These are phyloP conservation scores for Myotis yumanensis DNA, from an alignment of 2,113 vertebrate species.

Conservation along the genomic window DNA sequence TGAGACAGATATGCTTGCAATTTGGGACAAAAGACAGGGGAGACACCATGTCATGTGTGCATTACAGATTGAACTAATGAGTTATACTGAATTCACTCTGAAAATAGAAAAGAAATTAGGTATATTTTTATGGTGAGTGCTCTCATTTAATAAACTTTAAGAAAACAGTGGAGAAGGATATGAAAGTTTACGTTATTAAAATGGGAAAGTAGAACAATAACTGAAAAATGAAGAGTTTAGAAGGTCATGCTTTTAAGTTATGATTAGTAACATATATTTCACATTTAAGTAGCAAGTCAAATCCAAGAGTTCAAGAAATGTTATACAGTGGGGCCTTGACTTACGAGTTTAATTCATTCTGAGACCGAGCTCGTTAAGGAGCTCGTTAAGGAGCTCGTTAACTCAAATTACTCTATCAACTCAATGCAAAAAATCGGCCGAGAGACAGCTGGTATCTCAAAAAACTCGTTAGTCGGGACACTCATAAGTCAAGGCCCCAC, in stretches of 20 bases:
- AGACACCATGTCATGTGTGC: background rate
- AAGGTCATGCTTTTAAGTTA: background rate
- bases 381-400: too few relatives aligned
- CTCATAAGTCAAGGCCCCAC: too few relatives aligned
- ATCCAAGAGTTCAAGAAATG: background rate
- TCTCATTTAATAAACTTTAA: slow-evolving; percentile 38
- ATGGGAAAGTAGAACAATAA: background rate
- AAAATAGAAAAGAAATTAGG: slow-evolving; percentile 35
- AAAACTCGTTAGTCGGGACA: too few relatives aligned
- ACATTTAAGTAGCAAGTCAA: background rate
- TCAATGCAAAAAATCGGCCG: too few relatives aligned
- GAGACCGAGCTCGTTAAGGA: too few relatives aligned
- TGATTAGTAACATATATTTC: background rate
- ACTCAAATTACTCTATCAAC: too few relatives aligned
- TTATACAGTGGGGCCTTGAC: background rate
- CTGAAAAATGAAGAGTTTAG: background rate
- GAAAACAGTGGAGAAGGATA: background rate
- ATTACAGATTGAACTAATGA: slow-evolving; percentile 48
- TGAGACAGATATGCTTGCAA: slow-evolving; percentile 2
- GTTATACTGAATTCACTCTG: slow-evolving; percentile 16
- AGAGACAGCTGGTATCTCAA: too few relatives aligned
- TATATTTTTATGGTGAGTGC: background rate
- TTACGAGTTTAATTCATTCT: too few relatives aligned
- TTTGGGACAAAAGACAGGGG: background rate
- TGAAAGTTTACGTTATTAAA: background rate